Percentiles rank a stretch among this genome's conserved stretches.
Evolutionary conservation across 2,797 vertebrate species (phyloP).

Genomic region (Sebastes ruberrimus): DNA sequence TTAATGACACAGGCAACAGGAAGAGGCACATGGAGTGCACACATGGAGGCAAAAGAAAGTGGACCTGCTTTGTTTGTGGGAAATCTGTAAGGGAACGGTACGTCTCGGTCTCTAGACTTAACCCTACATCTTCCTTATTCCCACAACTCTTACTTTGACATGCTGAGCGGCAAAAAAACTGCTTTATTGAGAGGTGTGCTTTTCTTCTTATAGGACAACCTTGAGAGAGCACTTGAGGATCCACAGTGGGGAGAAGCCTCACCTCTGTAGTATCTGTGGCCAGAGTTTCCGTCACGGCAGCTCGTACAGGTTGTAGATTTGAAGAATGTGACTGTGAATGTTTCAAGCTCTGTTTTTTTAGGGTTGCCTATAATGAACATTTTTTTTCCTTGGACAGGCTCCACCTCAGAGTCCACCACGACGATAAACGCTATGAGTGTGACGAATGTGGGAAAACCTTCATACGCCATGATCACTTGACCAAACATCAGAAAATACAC

Average conservation of each 20-base stretch:
- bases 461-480: constrained; percentile 97
- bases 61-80: constrained; percentile 96
- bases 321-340: not conserved
- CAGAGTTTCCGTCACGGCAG: constrained; percentile 98
- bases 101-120: not conserved
- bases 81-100: constrained; percentile 98
- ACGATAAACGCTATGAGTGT: constrained; percentile 97
- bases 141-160: not conserved
- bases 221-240: constrained; percentile 96
- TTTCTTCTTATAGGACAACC: constrained; percentile 85
- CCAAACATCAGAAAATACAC: constrained; percentile 98
- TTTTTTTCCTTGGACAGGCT: constrained; percentile 79
- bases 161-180: not conserved
- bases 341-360: not conserved
- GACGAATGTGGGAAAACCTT: constrained; percentile 97
- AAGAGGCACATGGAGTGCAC: constrained; percentile 98
- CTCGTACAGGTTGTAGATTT: constrained; percentile 90
- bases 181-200: not conserved
- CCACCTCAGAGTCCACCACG: constrained; percentile 95
- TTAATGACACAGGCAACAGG: constrained; percentile 96
- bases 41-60: constrained; percentile 97
- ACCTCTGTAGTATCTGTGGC: constrained; percentile 97
- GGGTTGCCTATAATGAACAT: not conserved
- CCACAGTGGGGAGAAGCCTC: constrained; percentile 98
- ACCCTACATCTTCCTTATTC: not conserved